A percentile compares a stretch with the other conserved stretches of the same genome.
phyloP scores from a whole-genome alignment of 2,113 vertebrate genomes.

The Hyaena hyaena region DNA sequence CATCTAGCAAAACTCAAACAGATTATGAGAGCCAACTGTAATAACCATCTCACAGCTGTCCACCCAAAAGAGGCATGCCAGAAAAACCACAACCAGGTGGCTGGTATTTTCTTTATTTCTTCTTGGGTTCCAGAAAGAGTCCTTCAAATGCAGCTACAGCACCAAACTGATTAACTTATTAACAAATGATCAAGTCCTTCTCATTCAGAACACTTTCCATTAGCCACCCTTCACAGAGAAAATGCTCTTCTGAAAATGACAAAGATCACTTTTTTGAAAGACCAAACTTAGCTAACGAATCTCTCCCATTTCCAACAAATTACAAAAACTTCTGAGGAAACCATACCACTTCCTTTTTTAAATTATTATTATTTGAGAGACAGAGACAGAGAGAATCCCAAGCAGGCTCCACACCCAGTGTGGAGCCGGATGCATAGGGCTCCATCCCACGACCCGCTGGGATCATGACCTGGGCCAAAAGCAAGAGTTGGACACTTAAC shows the following conservation, averaged over 20 bases:
- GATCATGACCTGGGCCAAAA: too few relatives aligned
- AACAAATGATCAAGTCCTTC: conserved; percentile 6
- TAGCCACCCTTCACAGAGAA: conserved; percentile 40
- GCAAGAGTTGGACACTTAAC: too few relatives aligned
- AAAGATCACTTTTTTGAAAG: conserved; percentile 7
- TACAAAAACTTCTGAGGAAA: conserved; percentile 48
- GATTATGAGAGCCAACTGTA: conserved; percentile 60
- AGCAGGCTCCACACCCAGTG: too few relatives aligned
- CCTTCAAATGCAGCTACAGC: conserved; percentile 50
- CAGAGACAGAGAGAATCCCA: too few relatives aligned
- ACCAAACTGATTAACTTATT: conserved; percentile 35
- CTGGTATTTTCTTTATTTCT: conserved; percentile 54
- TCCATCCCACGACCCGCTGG: too few relatives aligned
- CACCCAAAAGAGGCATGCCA: conserved; percentile 51
- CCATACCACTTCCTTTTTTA: conserved; percentile 11
- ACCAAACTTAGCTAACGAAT: conserved; percentile 5
- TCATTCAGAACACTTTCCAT: background rate
- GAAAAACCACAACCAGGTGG: conserved; percentile 76
- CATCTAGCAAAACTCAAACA: conserved; percentile 54
- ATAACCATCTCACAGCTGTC: conserved; percentile 71
- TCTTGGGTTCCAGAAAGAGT: conserved; percentile 33
- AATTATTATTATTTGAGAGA: too few relatives aligned
- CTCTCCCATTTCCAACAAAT: conserved; percentile 20
- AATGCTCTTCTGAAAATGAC: conserved; percentile 32
- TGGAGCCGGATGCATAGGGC: too few relatives aligned